These are phyloP conservation scores for Camponotus pennsylvanicus DNA, from an alignment of 1,140 invertebrate species.

Conservation along the genomic window DNA sequence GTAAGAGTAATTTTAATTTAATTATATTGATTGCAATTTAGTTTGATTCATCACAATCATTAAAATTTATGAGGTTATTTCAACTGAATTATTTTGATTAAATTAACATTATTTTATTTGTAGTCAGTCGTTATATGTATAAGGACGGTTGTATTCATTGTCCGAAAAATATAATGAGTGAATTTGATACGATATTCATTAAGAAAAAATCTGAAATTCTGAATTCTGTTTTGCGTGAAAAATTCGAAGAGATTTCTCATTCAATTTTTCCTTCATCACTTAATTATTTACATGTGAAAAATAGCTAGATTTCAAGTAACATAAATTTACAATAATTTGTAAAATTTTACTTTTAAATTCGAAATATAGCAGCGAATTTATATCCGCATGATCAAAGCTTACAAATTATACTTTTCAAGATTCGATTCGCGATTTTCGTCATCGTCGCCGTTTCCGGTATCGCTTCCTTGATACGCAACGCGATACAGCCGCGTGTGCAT, in stretches of 20 bases:
- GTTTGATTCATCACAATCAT: slow-evolving; percentile 60
- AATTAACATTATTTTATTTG: slow-evolving; percentile 60
- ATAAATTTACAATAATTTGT: not conserved
- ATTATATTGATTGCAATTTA: slow-evolving; percentile 64
- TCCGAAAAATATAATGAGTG: not conserved
- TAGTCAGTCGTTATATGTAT: slow-evolving; percentile 22
- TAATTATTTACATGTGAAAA: not conserved
- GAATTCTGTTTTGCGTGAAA: not conserved
- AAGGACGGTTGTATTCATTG: not conserved
- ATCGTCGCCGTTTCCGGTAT: not conserved
- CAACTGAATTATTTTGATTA: slow-evolving; percentile 58
- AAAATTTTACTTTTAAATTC: not conserved
- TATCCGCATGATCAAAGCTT: not conserved
- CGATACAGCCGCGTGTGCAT: not conserved
- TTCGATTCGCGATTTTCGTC: not conserved
- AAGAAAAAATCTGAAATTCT: not conserved
- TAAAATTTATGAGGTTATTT: slow-evolving; percentile 64
- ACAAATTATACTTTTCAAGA: not conserved
- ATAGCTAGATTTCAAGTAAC: not conserved
- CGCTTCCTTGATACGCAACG: not conserved
- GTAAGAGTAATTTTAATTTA: slow-evolving; percentile 61
- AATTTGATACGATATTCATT: not conserved
- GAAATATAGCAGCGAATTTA: not conserved
- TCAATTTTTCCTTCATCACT: not conserved
- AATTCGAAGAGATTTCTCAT: not conserved